Evolutionary conservation across 2,888 invertebrate species (phyloP), one percentile per base, ranked within the genome.

Genomic region (Cerceris rybyensis): DNA sequence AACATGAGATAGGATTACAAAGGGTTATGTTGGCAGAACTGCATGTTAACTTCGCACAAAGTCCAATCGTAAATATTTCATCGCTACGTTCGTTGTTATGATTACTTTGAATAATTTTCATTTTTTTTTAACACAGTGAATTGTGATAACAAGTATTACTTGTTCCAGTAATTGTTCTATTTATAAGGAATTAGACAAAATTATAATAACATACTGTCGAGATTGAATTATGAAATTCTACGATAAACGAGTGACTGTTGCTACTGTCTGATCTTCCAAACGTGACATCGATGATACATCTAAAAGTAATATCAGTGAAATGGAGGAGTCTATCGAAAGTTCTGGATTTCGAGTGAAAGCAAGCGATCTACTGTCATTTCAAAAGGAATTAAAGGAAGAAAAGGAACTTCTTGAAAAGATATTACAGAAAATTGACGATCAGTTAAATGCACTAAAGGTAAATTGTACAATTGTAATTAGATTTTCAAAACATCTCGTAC

Each of bases 401-500:
- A 88, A 88, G 57, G 82, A 88, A 70, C 81, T 88, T 65, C 80
- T 92, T 13, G 77, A 70, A 41, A 82, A 85, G 28, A 69, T 88
- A 43, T 61, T 91, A n/a, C 14, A 80, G 0, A 87, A 88, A 66
- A 86, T 91, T 14, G 89, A 92, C n/a, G 74, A 84, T 54, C 91
- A 91, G 82, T 81, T 90, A 41, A 86, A 91, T 70, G 86, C 88
- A 41, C 79, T 92, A 13, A 87, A 91, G 87, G 92, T 91, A 73
- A 74, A 55, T 60, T 17, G 28, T 13, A 8, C 43, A 55, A 54
- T 55, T 41, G 52, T 4, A 16, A 58, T 64, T 41, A 39, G 8
- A 14, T 55, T 57, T 17, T 7, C 42, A 8, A 14, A 42, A 13
- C 39, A 2, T 60, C 46, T 49, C 2, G n/a, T n/a, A 43, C 17